phyloP scores from a whole-genome alignment of 2,888 invertebrate species.

The Dynastes hyllus region DNA sequence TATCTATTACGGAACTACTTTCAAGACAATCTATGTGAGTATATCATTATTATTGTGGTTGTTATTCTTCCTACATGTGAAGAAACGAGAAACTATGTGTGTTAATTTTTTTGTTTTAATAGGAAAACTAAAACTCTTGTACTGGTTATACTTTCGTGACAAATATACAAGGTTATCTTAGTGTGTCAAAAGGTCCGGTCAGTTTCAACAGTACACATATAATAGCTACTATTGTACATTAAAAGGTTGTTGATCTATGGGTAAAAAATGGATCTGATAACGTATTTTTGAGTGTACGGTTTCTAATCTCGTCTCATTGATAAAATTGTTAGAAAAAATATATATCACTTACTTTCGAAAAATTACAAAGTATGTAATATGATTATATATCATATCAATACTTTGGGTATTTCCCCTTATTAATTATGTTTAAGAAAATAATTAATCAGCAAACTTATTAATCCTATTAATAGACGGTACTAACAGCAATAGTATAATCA shows the following conservation, averaged over 20 bases:
- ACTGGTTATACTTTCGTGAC: constrained; percentile 19
- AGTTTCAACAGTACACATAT: constrained; percentile 35
- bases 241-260: constrained; percentile 52
- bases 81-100: too few relatives aligned
- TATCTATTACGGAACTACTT: constrained; percentile 84
- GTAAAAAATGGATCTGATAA: constrained; percentile 15
- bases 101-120: too few relatives aligned
- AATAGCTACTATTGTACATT: constrained; percentile 26
- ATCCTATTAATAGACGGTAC: too few relatives aligned
- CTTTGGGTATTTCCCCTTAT: too few relatives aligned
- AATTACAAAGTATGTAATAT: too few relatives aligned
- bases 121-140: background rate
- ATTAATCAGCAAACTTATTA: too few relatives aligned
- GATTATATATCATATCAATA: too few relatives aligned
- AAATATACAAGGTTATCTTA: constrained; percentile 49
- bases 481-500: too few relatives aligned
- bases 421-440: too few relatives aligned
- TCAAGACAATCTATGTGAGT: constrained; percentile 90
- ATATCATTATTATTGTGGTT: constrained; percentile 33
- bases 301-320: background rate
- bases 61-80: too few relatives aligned
- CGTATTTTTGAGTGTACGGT: constrained; percentile 1
- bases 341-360: background rate
- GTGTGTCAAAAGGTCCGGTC: constrained; percentile 50
- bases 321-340: background rate